Evolutionary conservation across 2,113 vertebrate genomes (phyloP).

Genomic region (chimpanzee (Pan troglodytes)): NHGRI_mPanTro3-v2.1_pri NC_072403.2:39696001-39696500

Average conservation of each 20-base stretch:
- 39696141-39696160: not conserved
- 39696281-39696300: not conserved
- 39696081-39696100: not conserved
- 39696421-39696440: not conserved
- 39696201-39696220: not conserved
- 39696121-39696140: not conserved
- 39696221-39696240: not conserved
- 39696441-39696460: not conserved
- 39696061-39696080: conserved; percentile 32
- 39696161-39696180: conserved; percentile 18
- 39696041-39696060: not conserved
- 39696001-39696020: too few relatives aligned
- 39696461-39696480: not conserved
- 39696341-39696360: not conserved
- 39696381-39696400: not conserved
- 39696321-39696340: not conserved
- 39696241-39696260: not conserved
- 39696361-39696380: rapidly evolving
- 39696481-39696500: not conserved
- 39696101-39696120: not conserved
- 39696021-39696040: too few relatives aligned
- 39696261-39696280: not conserved
- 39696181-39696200: not conserved
- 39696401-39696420: not conserved
- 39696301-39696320: not conserved